A percentile compares a stretch with the other conserved stretches of the same genome.
Evolutionary conservation across 2,888 invertebrate genomes (phyloP).

Genomic region (Thymelicus acteon): DNA sequence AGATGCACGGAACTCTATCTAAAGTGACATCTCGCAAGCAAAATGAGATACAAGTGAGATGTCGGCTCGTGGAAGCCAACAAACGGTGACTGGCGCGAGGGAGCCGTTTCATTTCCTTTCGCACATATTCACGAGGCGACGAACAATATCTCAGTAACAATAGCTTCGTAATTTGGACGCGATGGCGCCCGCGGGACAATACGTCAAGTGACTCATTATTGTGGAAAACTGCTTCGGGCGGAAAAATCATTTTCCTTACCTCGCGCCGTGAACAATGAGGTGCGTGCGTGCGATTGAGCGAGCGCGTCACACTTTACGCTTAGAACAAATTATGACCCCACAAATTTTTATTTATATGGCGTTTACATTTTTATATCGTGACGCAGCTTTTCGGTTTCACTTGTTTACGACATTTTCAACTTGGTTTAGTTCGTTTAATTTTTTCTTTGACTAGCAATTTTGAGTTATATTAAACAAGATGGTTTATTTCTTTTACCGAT

Average conservation of each 20-base stretch:
- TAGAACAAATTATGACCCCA: constrained; percentile 14
- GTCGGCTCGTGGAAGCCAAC: constrained; percentile 50
- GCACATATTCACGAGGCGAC: constrained; percentile 77
- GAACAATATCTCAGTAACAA: constrained; percentile 80
- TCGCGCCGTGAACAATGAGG: constrained; percentile 60
- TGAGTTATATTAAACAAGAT: no score
- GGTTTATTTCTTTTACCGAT: no score
- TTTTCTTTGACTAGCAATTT: no score
- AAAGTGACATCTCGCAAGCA: constrained; percentile 21
- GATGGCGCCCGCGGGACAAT: constrained; percentile 74
- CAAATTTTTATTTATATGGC: not conserved
- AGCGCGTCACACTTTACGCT: constrained; percentile 15
- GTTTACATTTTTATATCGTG: not conserved
- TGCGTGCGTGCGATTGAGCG: constrained; percentile 59
- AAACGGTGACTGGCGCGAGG: constrained; percentile 62
- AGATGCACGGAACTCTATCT: constrained; percentile 24
- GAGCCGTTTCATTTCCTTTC: constrained; percentile 79
- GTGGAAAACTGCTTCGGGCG: constrained; percentile 69
- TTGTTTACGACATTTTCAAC: not conserved
- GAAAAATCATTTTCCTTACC: constrained; percentile 67
- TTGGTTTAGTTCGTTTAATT: no score
- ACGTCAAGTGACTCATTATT: constrained; percentile 80
- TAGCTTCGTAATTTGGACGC: constrained; percentile 78
- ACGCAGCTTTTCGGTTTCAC: not conserved
- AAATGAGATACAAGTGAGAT: constrained; percentile 30